A percentile compares a stretch with the other conserved stretches of the same genome.
Conservation (phyloP, 1,140 invertebrate genomes). For the Macrostomum lignano region DNA sequence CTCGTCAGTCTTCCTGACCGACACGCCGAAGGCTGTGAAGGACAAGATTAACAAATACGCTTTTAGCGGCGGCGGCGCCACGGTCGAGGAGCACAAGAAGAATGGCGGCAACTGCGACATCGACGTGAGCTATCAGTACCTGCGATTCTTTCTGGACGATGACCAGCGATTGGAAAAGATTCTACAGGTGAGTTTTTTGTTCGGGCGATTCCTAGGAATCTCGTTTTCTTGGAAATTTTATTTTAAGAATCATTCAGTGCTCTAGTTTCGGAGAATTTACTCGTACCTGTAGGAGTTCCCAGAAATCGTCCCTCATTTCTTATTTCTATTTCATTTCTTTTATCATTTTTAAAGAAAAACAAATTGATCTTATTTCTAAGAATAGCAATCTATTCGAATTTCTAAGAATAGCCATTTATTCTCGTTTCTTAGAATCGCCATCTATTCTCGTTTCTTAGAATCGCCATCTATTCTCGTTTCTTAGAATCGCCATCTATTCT, state of each 20-base stretch:
- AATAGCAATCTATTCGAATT: too few species aligned
- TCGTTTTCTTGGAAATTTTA: constrained; percentile 7
- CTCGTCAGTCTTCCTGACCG: constrained; percentile 71
- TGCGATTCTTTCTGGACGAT: constrained; percentile 78
- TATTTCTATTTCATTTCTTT: too few species aligned
- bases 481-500: too few species aligned
- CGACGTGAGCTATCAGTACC: constrained; percentile 78
- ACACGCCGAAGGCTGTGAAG: constrained; percentile 80
- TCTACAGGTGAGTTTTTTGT: constrained; percentile 31
- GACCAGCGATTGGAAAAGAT: constrained; percentile 58
- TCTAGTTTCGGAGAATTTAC: too few species aligned
- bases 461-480: too few species aligned
- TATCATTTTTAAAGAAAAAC: too few species aligned
- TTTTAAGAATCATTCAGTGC: constrained; percentile 10
- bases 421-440: too few species aligned
- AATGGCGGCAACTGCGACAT: constrained; percentile 72
- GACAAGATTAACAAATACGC: constrained; percentile 44
- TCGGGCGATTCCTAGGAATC: background rate
- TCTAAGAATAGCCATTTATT: too few species aligned
- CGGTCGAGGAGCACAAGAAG: constrained; percentile 63
- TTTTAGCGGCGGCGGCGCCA: constrained; percentile 75
- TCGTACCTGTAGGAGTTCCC: too few species aligned
- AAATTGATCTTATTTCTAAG: too few species aligned
- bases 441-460: too few species aligned
- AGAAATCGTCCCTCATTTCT: too few species aligned